phyloP scores from a whole-genome alignment of 2,113 vertebrate species.

The Mastomys coucha region DNA sequence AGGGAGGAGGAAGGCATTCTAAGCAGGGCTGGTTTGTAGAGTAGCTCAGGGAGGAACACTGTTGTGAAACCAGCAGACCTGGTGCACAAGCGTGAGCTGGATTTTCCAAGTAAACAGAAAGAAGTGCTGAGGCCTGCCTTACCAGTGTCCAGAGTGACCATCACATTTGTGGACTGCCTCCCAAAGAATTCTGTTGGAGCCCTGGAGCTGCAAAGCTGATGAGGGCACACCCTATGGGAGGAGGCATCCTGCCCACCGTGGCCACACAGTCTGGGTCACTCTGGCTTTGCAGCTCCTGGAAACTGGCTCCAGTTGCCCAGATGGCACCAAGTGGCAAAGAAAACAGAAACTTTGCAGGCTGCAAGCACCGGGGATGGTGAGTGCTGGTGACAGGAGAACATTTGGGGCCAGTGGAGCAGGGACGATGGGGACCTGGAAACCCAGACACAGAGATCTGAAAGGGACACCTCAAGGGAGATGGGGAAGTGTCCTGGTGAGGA shows the following conservation, averaged over 20 bases:
- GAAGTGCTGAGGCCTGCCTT: no score
- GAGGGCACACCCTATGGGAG: background rate
- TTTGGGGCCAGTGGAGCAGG: background rate
- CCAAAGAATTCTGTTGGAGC: background rate
- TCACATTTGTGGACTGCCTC: background rate
- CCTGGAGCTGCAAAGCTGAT: background rate
- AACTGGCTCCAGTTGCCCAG: background rate
- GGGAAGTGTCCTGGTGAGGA: background rate
- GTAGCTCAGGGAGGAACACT: background rate
- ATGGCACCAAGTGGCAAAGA: background rate
- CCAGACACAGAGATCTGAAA: no score
- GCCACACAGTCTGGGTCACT: no score
- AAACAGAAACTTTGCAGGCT: background rate
- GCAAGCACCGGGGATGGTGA: background rate
- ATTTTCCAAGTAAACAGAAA: background rate
- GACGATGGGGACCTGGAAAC: background rate
- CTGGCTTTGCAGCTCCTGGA: background rate
- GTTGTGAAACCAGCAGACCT: background rate
- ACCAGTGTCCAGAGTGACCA: background rate
- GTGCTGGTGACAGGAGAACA: background rate
- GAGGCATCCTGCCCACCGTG: rapidly evolving
- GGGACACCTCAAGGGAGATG: no score
- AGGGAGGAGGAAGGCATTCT: background rate
- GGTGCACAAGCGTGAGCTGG: background rate
- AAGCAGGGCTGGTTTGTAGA: no score